Conservation (phyloP, 2,888 invertebrate genomes). For the Tridacna crocea region DNA sequence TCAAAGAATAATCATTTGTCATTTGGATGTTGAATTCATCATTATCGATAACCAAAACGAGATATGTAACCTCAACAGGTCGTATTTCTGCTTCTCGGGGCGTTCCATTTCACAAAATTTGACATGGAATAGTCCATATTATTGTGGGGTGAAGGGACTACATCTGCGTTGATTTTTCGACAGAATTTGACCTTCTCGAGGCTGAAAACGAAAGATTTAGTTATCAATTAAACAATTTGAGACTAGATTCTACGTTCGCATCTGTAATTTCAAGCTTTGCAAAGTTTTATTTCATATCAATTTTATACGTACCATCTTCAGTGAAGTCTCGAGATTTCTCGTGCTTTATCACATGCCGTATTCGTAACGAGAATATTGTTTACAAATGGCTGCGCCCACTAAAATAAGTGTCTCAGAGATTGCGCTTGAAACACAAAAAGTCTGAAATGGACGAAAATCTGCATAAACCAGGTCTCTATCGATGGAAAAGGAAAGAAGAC, state of each 20-base stretch:
- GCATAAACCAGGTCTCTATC: constrained; percentile 71
- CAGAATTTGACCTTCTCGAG: background rate
- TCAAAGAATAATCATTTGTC: too few species aligned
- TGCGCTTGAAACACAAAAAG: background rate
- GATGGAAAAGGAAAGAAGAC: constrained; percentile 75
- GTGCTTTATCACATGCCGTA: constrained; percentile 50
- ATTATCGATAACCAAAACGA: too few species aligned
- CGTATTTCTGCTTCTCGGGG: constrained; percentile 47
- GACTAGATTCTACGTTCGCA: too few species aligned
- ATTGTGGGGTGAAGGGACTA: constrained; percentile 30
- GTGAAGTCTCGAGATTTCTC: constrained; percentile 54
- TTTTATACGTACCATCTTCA: constrained; percentile 19
- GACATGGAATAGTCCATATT: constrained; percentile 54
- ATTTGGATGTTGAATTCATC: too few species aligned
- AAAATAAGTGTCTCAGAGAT: background rate
- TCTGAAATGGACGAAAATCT: constrained; percentile 59
- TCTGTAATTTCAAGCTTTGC: too few species aligned
- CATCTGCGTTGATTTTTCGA: background rate
- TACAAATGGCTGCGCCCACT: constrained; percentile 63
- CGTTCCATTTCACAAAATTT: constrained; percentile 67
- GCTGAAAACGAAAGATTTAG: too few species aligned
- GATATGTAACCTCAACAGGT: background rate
- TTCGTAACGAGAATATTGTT: constrained; percentile 51
- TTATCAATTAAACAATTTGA: too few species aligned
- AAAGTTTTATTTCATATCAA: background rate